Evolutionary conservation across 2,797 vertebrate species (phyloP), one percentile per base, ranked within the genome.

Genomic region (Podarcis siculus): DNA sequence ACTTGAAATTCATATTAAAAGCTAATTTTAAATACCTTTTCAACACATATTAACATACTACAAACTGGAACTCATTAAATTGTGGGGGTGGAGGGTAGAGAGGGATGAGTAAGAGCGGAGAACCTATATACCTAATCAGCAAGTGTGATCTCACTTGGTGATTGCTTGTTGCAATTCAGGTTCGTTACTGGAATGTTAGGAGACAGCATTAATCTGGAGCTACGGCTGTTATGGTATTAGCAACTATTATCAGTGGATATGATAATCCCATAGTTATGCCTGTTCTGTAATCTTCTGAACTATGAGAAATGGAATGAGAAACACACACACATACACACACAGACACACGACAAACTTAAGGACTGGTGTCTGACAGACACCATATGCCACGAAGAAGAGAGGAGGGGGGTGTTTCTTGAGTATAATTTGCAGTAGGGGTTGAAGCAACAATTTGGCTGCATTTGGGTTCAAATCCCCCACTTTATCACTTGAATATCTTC

Each of bases 1-100:
- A 85, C 4, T 23, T 79, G 90, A 90, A 35, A 90, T 94, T 91
- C 91, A 6, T 25, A 88, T 82, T 37, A 82, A 42, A 90, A 91
- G 89, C 90, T 92, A 92, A 95, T 95, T 95, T 95, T 89, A 96
- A 96, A 95, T 92, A 90, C 79, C 93, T 81, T 39, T 94, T 94
- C 92, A 86, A 90, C 1, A 69, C 30, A 89, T 91, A 86, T 1
- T 2, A 17, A 39, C 92, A 93, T 93, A 91, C 82, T 89, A 58
- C 88, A 87, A 95, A 82, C 67, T 88, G 85, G 95, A 93, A 94
- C 94, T 94, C 86, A 82, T 96, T 95, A 96, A 88, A 95, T 92
- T 71, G 92, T 85, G 92, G 95, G 92, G 75, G 91, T 25, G 72
- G 21, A n/a, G 10, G 23, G 75, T 23, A 37, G 37, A 37, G 12